phyloP scores from a whole-genome alignment of 2,888 invertebrate species.

The Xanthia icteritia region DNA sequence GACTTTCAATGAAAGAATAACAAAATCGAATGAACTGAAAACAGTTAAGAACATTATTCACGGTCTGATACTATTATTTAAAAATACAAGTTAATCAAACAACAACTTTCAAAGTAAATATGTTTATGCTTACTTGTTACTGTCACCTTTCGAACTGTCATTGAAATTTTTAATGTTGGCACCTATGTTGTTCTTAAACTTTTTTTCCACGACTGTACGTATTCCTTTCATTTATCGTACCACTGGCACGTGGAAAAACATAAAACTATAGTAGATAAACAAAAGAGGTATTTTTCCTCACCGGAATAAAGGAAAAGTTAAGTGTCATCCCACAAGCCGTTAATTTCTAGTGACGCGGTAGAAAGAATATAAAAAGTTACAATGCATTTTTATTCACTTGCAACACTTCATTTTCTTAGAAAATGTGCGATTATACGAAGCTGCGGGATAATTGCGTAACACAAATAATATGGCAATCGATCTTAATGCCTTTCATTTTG shows the following conservation, averaged over 20 bases:
- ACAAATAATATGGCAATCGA: neutral
- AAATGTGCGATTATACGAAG: neutral
- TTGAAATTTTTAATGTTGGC: neutral
- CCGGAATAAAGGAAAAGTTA: neutral
- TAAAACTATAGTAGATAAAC: neutral
- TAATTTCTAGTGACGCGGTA: constrained; percentile 22
- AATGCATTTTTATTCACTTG: constrained; percentile 9
- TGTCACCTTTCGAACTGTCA: neutral
- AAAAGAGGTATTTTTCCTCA: neutral
- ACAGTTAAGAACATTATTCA: constrained; percentile 12
- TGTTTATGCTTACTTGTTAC: neutral
- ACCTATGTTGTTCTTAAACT: neutral
- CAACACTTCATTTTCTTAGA: neutral
- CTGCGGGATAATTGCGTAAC: neutral
- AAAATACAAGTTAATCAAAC: neutral
- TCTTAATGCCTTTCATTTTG: neutral
- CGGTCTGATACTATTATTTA: neutral
- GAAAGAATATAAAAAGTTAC: neutral
- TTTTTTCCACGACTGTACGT: neutral
- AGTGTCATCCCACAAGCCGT: constrained; percentile 18
- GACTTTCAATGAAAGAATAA: constrained; percentile 23
- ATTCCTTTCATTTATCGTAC: neutral
- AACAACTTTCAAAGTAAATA: neutral
- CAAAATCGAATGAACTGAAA: constrained; percentile 9
- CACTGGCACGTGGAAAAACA: neutral